A percentile compares a stretch with the other conserved stretches of the same genome.
phyloP scores from a whole-genome alignment of 2,888 invertebrate genomes.

The Caenorhabditis auriculariae region DNA sequence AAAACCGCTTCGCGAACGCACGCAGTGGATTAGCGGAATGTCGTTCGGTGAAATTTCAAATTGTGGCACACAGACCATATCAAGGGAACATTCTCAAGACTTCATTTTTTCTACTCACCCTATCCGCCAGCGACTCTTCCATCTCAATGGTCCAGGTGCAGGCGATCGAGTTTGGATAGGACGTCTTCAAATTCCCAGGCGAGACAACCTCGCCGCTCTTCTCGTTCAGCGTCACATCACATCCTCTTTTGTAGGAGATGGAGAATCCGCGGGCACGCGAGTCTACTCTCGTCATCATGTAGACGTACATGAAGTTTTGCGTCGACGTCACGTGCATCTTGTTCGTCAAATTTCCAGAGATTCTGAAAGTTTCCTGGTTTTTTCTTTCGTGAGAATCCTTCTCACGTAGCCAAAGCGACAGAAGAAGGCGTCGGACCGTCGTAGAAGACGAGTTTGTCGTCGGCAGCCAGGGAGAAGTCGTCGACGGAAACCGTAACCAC shows the following conservation, averaged over 20 bases:
- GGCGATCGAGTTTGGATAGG: constrained; percentile 46
- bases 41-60: no score
- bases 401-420: constrained; percentile 74
- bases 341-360: constrained; percentile 38
- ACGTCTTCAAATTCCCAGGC: constrained; percentile 62
- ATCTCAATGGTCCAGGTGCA: constrained; percentile 62
- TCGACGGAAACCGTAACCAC: constrained; percentile 77
- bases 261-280: constrained; percentile 81
- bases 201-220: constrained; percentile 61
- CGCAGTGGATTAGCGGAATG: no score
- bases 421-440: constrained; percentile 87
- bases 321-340: constrained; percentile 78
- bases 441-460: constrained; percentile 83
- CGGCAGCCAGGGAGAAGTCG: constrained; percentile 62
- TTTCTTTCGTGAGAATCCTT: neutral
- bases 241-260: constrained; percentile 82
- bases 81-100: neutral
- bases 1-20: no score
- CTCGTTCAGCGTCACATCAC: constrained; percentile 69
- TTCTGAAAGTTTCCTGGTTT: constrained; percentile 10
- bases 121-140: constrained; percentile 11
- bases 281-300: constrained; percentile 89
- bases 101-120: constrained; percentile 5
- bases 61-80: no score
- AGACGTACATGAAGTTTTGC: constrained; percentile 82